Evolutionary conservation across 2,888 invertebrate species (phyloP).

Genomic region (Serrognathus titanus): DNA sequence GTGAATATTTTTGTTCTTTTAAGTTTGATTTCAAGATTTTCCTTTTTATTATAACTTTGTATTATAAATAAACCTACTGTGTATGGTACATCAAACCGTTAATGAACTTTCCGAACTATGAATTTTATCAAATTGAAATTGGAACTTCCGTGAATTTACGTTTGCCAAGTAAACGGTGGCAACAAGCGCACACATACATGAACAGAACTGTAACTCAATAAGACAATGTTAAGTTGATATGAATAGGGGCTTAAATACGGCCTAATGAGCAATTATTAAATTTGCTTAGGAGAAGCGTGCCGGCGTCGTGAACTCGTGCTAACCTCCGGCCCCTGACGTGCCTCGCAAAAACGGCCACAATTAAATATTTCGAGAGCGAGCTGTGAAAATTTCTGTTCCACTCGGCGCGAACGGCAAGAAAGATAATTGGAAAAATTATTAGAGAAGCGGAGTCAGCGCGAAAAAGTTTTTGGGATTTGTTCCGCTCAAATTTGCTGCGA

Average conservation of each 20-base stretch:
- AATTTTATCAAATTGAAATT: too few species aligned
- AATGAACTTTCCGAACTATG: too few species aligned
- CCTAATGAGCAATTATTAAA: constrained; percentile 2
- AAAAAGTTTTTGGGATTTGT: too few species aligned
- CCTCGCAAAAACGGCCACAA: not conserved
- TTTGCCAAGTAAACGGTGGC: not conserved
- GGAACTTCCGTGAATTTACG: too few species aligned
- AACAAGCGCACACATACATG: not conserved
- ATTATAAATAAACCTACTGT: too few species aligned
- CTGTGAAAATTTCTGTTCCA: not conserved
- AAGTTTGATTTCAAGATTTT: too few species aligned
- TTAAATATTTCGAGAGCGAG: not conserved
- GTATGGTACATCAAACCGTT: too few species aligned
- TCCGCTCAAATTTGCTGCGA: too few species aligned
- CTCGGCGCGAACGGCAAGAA: not conserved
- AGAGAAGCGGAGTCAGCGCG: not conserved
- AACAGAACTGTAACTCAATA: constrained; percentile 2
- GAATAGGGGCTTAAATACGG: constrained; percentile 2
- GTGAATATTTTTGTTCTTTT: too few species aligned
- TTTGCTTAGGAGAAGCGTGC: not conserved
- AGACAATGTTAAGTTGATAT: constrained; percentile 1
- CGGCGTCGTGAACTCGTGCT: not conserved
- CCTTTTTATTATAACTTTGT: too few species aligned
- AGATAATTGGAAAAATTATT: not conserved
- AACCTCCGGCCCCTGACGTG: not conserved